Evolutionary conservation across 2,797 vertebrate genomes (phyloP), one percentile per base, ranked within the genome.

Genomic region (Pitangus sulphuratus): DNA sequence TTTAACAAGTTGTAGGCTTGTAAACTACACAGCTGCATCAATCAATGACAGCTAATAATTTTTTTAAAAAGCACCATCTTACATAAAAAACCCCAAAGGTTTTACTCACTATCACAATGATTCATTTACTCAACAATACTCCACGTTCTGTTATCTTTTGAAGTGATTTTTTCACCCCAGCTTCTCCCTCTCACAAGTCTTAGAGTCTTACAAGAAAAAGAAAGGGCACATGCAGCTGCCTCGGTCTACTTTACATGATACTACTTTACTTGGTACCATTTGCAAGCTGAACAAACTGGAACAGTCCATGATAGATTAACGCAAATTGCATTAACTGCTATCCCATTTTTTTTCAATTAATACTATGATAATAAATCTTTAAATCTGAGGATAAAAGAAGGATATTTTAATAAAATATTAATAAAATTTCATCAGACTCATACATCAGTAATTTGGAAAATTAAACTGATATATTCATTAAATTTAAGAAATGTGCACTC

Each of bases 41-140:
- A 33, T 26, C 18, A 76, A 37, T 42, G 16, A 58, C 5, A 28
- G 14, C 2, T 45, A 71, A n/a, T 8, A 20, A 3, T 5, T 66
- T 42, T 45, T 88, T 57, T 1, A 2, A 11, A 68, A 56, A 72
- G 24, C 9, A 30, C 2, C 17, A 2, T 66, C 47, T 69, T 47
- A 20, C n/a, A 22, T 10, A 6, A 58, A 75, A 91, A 62, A 8
- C 0, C 0, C 2, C 28, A 61, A 35, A 75, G 19, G 3, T 81
- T 31, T 90, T 12, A 12, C 37, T 70, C 8, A 0, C 10, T 50
- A 9, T 25, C 62, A 64, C 11, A 20, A 9, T 13, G 2, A 70
- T 45, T 71, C 17, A 20, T 30, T 75, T 68, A 8, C 14, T 56
- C 50, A 78, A 30, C 14, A 82, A 31, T 47, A 70, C 2, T 64